phyloP scores from a whole-genome alignment of 2,113 vertebrate genomes.

The Monarcha castaneiventris region DNA sequence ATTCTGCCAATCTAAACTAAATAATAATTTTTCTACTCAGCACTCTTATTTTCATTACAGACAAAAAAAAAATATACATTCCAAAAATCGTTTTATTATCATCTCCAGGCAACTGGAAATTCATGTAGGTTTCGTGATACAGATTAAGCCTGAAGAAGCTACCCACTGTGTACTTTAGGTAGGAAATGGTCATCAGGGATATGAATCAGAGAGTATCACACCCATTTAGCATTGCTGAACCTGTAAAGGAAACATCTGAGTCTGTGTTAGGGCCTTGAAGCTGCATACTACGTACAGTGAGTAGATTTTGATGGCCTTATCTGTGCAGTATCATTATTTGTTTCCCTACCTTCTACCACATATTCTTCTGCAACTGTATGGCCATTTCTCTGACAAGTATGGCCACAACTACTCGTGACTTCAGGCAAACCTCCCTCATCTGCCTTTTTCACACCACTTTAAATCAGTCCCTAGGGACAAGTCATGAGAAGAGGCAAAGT shows the following conservation, averaged over 20 bases:
- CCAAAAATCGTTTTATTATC: not conserved
- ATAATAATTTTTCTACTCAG: not conserved
- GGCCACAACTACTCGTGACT: not conserved
- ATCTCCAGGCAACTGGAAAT: not conserved
- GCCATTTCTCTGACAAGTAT: not conserved
- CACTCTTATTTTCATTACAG: not conserved
- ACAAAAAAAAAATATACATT: not conserved
- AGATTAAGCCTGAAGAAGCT: not conserved
- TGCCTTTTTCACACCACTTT: not conserved
- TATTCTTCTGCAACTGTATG: fast-evolving
- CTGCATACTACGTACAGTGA: not conserved
- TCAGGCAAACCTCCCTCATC: not conserved
- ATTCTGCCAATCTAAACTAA: not conserved
- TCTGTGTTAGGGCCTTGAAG: not conserved
- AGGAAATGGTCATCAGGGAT: not conserved
- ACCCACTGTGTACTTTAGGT: not conserved
- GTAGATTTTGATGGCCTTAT: not conserved
- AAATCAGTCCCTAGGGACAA: not conserved
- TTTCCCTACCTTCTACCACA: not conserved
- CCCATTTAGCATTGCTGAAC: not conserved
- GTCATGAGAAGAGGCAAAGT: not conserved
- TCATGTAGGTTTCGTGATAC: not conserved
- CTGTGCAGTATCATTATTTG: not conserved
- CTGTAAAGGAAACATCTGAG: not conserved
- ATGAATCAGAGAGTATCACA: not conserved